These are phyloP conservation scores for Matsumyia berberina DNA, from an alignment of 2,888 invertebrate species.

Conservation along the genomic window DNA sequence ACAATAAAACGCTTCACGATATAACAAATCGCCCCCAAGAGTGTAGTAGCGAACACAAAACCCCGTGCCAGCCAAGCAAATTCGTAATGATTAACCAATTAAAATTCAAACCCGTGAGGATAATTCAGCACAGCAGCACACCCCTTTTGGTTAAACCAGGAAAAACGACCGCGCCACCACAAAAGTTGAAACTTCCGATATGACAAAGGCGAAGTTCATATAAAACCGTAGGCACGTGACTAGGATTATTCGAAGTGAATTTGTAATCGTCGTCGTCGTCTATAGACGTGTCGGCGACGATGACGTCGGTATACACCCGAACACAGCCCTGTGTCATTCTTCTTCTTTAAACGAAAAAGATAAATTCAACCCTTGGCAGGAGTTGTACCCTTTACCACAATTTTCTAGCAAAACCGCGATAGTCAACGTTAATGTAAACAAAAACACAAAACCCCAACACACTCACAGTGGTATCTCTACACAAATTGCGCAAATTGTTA, in stretches of 20 bases:
- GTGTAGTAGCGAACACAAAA: constrained; percentile 47
- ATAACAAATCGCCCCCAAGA: constrained; percentile 59
- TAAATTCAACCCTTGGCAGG: constrained; percentile 7
- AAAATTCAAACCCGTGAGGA: constrained; percentile 62
- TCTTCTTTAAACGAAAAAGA: constrained; percentile 6
- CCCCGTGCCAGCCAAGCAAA: constrained; percentile 31
- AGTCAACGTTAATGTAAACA: constrained; percentile 17
- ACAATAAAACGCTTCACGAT: constrained; percentile 30
- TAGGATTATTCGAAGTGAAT: constrained; percentile 65
- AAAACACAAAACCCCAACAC: constrained; percentile 26
- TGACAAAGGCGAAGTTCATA: constrained; percentile 22
- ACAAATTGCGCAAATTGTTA: constrained; percentile 56
- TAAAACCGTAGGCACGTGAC: constrained; percentile 64
- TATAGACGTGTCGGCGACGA: background rate
- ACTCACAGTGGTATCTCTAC: constrained; percentile 6
- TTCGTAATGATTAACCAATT: constrained; percentile 61
- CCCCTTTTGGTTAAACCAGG: background rate
- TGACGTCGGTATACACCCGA: too few relatives aligned
- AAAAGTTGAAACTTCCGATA: constrained; percentile 38
- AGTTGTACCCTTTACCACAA: background rate
- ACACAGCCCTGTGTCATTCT: background rate
- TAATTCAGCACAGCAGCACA: constrained; percentile 31
- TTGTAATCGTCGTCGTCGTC: constrained; percentile 50
- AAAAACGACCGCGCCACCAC: constrained; percentile 5
- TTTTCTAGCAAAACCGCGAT: constrained; percentile 5